phyloP scores from a whole-genome alignment of 2,113 vertebrate genomes.

The Tursiops truncatus region DNA sequence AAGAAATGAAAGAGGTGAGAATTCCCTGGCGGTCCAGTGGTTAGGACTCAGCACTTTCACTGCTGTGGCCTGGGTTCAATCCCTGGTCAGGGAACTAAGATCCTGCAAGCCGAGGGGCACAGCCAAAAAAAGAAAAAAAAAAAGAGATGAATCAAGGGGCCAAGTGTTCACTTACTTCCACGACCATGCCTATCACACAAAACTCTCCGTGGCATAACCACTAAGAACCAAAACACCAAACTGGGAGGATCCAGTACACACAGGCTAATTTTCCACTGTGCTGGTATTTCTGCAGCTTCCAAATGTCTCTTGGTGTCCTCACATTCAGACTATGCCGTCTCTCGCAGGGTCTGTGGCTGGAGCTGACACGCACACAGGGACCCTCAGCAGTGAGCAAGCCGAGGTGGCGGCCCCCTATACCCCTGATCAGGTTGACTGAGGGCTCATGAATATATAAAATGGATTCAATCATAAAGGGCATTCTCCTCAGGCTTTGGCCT shows the following conservation, averaged over 20 bases:
- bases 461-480: neutral
- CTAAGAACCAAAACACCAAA: neutral
- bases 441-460: neutral
- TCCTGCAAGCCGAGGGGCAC: too few species aligned
- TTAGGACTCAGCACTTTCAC: rapidly evolving
- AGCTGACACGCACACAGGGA: neutral
- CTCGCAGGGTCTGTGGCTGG: neutral
- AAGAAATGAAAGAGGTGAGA: too few species aligned
- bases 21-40: too few species aligned
- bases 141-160: neutral
- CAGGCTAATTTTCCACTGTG: neutral
- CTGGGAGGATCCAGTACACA: neutral
- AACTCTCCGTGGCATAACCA: neutral
- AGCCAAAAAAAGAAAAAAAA: too few species aligned
- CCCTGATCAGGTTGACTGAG: neutral
- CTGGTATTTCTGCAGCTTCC: neutral
- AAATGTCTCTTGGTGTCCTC: neutral
- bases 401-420: neutral
- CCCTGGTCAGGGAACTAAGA: too few species aligned
- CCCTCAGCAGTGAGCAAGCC: neutral
- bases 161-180: neutral
- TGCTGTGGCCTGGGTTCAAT: too few species aligned
- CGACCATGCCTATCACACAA: neutral
- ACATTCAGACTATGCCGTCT: neutral
- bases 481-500: neutral